A percentile compares a stretch with the other conserved stretches of the same genome.
phyloP scores from a whole-genome alignment of 2,113 vertebrate genomes.

The Rallus limicola region DNA sequence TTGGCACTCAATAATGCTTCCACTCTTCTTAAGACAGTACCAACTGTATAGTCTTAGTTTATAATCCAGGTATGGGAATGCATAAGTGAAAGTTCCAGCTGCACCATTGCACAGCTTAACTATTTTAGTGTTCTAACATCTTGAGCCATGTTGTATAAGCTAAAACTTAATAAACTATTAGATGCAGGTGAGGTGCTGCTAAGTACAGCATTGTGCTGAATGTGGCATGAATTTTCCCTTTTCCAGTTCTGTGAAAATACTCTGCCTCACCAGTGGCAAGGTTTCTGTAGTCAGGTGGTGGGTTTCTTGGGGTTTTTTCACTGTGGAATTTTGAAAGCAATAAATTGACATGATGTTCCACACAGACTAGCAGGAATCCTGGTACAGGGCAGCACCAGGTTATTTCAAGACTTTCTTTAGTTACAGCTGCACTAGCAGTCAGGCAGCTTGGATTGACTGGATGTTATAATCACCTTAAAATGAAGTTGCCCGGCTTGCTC shows the following conservation, averaged over 20 bases:
- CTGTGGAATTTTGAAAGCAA: not conserved
- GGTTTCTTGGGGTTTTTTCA: not conserved
- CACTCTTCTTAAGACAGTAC: not conserved
- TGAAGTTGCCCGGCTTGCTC: not conserved
- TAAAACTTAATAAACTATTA: not conserved
- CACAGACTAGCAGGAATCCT: not conserved
- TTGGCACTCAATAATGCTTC: not conserved
- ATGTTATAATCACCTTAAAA: not conserved
- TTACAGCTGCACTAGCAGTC: not conserved
- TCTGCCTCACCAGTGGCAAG: not conserved
- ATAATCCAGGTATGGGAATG: not conserved
- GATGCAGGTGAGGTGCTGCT: not conserved
- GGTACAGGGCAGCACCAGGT: not conserved
- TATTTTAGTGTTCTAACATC: not conserved
- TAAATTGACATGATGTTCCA: not conserved
- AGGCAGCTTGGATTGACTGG: not conserved
- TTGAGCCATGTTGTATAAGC: not conserved
- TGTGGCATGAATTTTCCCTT: not conserved
- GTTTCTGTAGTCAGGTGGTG: not conserved
- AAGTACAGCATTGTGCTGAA: fast-evolving
- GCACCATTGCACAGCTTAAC: not conserved
- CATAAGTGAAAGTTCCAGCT: not conserved
- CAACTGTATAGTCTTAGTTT: not conserved
- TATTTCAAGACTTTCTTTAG: not conserved
- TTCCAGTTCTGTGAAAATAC: not conserved